phyloP scores from a whole-genome alignment of 2,797 vertebrate genomes.

The Coregonus sp. region DNA sequence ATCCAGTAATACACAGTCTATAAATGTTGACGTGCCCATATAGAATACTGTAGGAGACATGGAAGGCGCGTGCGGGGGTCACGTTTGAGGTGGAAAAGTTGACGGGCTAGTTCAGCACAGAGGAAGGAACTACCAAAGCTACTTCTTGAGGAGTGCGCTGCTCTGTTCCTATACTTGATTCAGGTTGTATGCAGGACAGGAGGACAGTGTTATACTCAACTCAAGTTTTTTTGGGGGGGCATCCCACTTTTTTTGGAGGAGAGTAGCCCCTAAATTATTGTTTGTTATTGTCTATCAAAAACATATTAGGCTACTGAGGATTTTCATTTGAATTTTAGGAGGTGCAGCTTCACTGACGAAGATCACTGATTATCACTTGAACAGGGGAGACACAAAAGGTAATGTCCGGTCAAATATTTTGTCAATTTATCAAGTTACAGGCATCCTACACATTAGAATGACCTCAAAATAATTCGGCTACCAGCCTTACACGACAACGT shows the following conservation, averaged over 20 bases:
- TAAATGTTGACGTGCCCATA: background rate
- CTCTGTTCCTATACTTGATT: slow-evolving; percentile 57
- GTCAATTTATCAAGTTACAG: background rate
- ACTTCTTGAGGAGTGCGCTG: slow-evolving; percentile 48
- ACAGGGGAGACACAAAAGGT: slow-evolving; percentile 77
- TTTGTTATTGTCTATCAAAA: slow-evolving; percentile 72
- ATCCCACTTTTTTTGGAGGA: background rate
- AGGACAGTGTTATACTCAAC: slow-evolving; percentile 8
- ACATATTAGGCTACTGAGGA: slow-evolving; percentile 19
- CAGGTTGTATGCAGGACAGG: slow-evolving; percentile 51
- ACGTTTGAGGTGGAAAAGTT: slow-evolving; percentile 62
- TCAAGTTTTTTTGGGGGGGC: slow-evolving; percentile 22
- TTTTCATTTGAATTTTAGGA: slow-evolving; percentile 54
- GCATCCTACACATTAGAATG: background rate
- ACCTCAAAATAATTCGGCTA: background rate
- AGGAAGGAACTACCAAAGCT: slow-evolving; percentile 63
- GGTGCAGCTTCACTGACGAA: slow-evolving; percentile 59
- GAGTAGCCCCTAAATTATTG: background rate
- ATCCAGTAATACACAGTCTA: background rate
- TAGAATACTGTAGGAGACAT: background rate
- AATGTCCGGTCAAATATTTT: slow-evolving; percentile 55
- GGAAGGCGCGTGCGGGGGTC: slow-evolving; percentile 53
- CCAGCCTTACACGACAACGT: background rate
- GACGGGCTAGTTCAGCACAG: slow-evolving; percentile 39
- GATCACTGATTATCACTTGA: slow-evolving; percentile 51